phyloP scores from a whole-genome alignment of 2,888 invertebrate species.

The Neelides folsomi region DNA sequence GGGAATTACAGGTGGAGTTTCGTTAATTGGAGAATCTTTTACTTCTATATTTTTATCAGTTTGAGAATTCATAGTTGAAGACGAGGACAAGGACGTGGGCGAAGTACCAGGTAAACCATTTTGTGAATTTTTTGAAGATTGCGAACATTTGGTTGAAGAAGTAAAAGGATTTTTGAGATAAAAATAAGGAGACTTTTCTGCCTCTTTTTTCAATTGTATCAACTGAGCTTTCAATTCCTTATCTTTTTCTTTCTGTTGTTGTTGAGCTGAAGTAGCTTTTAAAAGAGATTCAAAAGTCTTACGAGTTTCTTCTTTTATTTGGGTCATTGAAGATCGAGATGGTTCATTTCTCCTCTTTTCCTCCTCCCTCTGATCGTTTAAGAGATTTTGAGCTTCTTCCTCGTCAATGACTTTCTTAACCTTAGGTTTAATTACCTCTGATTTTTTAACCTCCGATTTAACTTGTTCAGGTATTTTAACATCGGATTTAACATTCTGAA shows the following conservation, averaged over 20 bases:
- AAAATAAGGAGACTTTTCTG: slow-evolving; percentile 18
- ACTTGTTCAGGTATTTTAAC: too few species aligned
- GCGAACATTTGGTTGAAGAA: too few species aligned
- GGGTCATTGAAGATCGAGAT: neutral
- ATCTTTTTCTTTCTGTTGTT: slow-evolving; percentile 7
- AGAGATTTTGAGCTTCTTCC: slow-evolving; percentile 28
- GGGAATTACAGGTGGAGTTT: neutral
- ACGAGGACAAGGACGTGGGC: too few species aligned
- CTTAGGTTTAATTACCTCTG: slow-evolving; percentile 53
- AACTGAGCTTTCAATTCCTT: slow-evolving; percentile 17
- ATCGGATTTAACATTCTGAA: too few species aligned
- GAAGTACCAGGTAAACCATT: too few species aligned
- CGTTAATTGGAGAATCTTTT: too few species aligned
- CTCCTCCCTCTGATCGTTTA: slow-evolving; percentile 25
- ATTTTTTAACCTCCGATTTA: too few species aligned
- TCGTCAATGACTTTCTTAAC: slow-evolving; percentile 45
- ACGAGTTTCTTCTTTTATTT: neutral
- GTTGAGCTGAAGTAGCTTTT: slow-evolving; percentile 1
- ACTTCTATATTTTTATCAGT: too few species aligned
- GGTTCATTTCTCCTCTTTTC: neutral
- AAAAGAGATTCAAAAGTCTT: slow-evolving; percentile 15
- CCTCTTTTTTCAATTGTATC: slow-evolving; percentile 20
- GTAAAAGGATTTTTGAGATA: too few species aligned
- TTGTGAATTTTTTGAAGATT: too few species aligned
- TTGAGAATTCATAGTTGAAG: too few species aligned